Base-by-base conservation (phyloP, 2,888 invertebrate species). In the Noctuana brunneofusca region DNA sequence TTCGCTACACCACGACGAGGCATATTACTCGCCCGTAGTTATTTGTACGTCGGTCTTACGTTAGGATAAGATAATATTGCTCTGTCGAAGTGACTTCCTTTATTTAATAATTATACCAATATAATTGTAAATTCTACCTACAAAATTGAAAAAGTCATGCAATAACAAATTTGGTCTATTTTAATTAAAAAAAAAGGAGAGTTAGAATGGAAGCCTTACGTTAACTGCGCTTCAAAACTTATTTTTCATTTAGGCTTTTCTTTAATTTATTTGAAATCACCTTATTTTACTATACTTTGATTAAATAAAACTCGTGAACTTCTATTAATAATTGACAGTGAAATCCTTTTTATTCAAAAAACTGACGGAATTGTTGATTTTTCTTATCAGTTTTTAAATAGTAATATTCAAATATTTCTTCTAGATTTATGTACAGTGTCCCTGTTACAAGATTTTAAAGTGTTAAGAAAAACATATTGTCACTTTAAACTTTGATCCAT, bases 61-160 rank as follows among this genome's bases (percentile, higher is more conserved):
- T 43, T 27, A 48, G 35, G 48, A 60, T 46, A 60, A 60, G 11
- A 58, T n/a, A 46, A 54, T 60, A 60, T 60, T 60, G 48, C 54
- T 60, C 41, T 16, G 32, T 54, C 30, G 38, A 48, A 6, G 14
- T 22, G 12, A 32, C 3, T 20, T 30, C 50, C 12, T 20, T 41
- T 16, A 41, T 9, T 24, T 12, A 43, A 24, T 24, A 18, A 32
- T 30, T 20, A 58, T 59, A 32, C 32, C 58, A 59, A 46, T 35
- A 12, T 52, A 30, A 14, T 46, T 24, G 38, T 27, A 55, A 43
- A 55, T 35, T 48, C 46, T 54, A 35, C 12, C 3, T 54, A 60
- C 48, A 54, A 60, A 54, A 54, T 60, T 60, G 18, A 9, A 60
- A 60, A 48, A 60, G 38, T 24, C 54, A 60, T 48, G 60, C 60